A percentile compares a stretch with the other conserved stretches of the same genome.
phyloP scores from a whole-genome alignment of 1,140 invertebrate species.

The Tribolium castaneum region DNA sequence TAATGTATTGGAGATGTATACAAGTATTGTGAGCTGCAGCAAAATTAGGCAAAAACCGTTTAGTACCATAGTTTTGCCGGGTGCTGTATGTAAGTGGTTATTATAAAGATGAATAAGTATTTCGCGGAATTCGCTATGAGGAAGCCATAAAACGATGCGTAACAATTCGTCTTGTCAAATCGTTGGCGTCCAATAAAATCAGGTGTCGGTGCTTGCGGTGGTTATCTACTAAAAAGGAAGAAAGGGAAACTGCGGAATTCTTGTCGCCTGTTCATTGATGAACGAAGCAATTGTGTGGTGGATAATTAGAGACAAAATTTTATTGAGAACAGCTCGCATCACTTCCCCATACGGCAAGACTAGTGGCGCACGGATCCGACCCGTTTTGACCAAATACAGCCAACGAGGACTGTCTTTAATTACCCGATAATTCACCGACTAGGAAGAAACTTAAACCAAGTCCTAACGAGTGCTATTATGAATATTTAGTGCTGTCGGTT shows the following conservation, averaged over 20 bases:
- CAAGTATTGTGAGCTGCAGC: too few relatives aligned
- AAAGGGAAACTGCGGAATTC: background rate
- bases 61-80: too few relatives aligned
- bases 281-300: constrained; percentile 16
- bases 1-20: too few relatives aligned
- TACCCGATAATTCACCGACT: constrained; percentile 48
- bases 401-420: constrained; percentile 44
- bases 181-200: constrained; percentile 13
- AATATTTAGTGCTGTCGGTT: constrained; percentile 4
- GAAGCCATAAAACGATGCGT: background rate
- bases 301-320: constrained; percentile 26
- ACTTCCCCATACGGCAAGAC: constrained; percentile 47
- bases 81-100: too few relatives aligned
- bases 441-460: constrained; percentile 43
- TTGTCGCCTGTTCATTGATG: constrained; percentile 14
- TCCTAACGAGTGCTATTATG: constrained; percentile 37
- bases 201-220: constrained; percentile 3
- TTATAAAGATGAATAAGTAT: background rate
- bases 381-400: constrained; percentile 50
- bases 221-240: constrained; percentile 6
- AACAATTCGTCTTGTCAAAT: background rate
- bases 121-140: background rate
- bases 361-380: constrained; percentile 45
- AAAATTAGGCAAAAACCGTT: too few relatives aligned
- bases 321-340: constrained; percentile 13